Evolutionary conservation across 1,140 invertebrate species (phyloP).

Genomic region (Drosophila oshimai): DNA sequence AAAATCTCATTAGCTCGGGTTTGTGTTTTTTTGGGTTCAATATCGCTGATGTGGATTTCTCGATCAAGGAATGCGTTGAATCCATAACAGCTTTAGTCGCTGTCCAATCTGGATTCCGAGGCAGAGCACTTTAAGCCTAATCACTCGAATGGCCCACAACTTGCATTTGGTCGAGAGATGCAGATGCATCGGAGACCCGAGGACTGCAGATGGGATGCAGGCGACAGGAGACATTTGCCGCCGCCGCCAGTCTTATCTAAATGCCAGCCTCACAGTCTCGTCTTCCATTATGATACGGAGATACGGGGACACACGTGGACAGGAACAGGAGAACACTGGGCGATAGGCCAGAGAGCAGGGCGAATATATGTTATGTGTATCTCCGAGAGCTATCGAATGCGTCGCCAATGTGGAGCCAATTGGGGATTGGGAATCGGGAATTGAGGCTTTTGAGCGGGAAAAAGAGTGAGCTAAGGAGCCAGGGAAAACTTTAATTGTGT

Average conservation of each 20-base stretch:
- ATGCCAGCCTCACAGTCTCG: conserved; percentile 83
- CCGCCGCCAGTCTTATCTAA: conserved; percentile 75
- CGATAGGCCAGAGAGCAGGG: conserved; percentile 5
- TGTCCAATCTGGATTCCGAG: conserved; percentile 9
- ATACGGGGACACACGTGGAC: conserved; percentile 72
- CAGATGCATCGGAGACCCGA: conserved; percentile 5
- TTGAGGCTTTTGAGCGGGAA: conserved; percentile 5
- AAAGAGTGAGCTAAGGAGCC: not conserved
- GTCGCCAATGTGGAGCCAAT: conserved; percentile 66
- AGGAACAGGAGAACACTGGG: not conserved
- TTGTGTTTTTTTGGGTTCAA: conserved; percentile 38
- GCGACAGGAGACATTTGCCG: conserved; percentile 26
- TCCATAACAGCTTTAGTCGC: conserved; percentile 9
- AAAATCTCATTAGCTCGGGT: conserved; percentile 71
- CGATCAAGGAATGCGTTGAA: conserved; percentile 10
- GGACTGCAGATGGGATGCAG: not conserved
- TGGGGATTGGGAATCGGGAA: not conserved
- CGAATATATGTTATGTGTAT: conserved; percentile 38
- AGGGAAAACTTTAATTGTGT: not conserved
- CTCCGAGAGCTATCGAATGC: conserved; percentile 58
- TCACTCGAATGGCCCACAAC: conserved; percentile 67
- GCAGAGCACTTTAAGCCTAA: conserved; percentile 70
- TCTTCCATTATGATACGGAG: conserved; percentile 83
- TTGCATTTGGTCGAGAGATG: conserved; percentile 31
- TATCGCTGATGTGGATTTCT: conserved; percentile 50